Evolutionary conservation across 2,113 vertebrate species (phyloP).

Genomic region (Aplodontia rufa): DNA sequence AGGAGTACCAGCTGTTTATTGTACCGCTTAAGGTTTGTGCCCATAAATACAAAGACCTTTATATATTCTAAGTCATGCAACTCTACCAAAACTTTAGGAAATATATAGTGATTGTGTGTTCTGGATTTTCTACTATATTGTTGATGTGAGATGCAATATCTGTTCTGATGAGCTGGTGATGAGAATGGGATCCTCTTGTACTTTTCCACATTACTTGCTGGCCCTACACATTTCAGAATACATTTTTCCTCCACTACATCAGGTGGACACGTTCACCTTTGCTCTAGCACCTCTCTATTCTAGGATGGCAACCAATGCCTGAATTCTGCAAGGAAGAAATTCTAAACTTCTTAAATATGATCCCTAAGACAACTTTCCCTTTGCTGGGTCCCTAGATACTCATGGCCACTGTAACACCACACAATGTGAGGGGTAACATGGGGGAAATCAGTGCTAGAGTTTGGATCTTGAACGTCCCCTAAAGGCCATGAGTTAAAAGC

Average conservation of each 20-base stretch:
- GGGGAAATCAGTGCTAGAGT: not conserved
- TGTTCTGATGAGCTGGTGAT: not conserved
- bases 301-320: not conserved
- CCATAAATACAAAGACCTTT: not conserved
- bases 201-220: not conserved
- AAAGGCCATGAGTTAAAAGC: too few species aligned
- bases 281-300: not conserved
- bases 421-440: fast-evolving
- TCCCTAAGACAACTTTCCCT: too few species aligned
- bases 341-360: not conserved
- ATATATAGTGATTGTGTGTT: not conserved
- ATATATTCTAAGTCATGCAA: not conserved
- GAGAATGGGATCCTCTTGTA: not conserved
- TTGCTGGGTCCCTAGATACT: too few species aligned
- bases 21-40: not conserved
- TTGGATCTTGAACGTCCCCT: too few species aligned
- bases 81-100: not conserved
- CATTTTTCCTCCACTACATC: not conserved
- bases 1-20: not conserved
- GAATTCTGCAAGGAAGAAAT: not conserved
- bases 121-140: not conserved
- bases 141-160: not conserved
- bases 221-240: not conserved
- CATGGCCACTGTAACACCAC: not conserved
- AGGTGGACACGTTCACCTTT: not conserved